Evolutionary conservation across 2,797 vertebrate species (phyloP).

Genomic region (Muraenolepis orangiensis): DNA sequence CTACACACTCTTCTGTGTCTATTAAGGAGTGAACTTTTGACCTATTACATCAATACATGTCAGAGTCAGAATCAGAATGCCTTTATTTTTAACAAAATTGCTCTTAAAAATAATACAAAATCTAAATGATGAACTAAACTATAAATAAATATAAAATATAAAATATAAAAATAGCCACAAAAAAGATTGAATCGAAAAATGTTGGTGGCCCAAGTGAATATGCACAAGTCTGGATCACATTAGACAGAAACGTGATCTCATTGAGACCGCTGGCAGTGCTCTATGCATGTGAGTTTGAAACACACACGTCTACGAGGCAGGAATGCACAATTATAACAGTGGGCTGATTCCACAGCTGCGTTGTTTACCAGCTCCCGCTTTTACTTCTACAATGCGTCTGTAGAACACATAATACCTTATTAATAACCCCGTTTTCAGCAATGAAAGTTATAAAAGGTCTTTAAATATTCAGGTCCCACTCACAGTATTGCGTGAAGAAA

Average conservation of each 20-base stretch:
- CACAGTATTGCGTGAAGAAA: constrained; percentile 25
- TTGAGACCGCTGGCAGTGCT: background rate
- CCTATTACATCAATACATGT: background rate
- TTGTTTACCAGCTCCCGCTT: constrained; percentile 3
- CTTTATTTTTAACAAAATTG: too few relatives aligned
- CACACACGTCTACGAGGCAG: constrained; percentile 47
- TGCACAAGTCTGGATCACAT: background rate
- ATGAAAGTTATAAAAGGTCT: background rate
- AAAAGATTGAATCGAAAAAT: too few relatives aligned
- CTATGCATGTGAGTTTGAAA: constrained; percentile 25
- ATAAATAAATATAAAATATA: too few relatives aligned
- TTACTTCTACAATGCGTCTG: background rate
- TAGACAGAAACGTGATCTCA: background rate
- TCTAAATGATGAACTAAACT: too few relatives aligned
- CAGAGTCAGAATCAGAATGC: too few relatives aligned
- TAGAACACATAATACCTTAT: background rate
- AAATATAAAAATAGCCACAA: too few relatives aligned
- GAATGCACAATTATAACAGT: constrained; percentile 63
- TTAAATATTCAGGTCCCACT: constrained; percentile 2
- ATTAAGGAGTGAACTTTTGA: background rate
- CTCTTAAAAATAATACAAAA: too few relatives aligned
- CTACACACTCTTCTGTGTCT: too few relatives aligned
- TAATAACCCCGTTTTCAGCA: background rate
- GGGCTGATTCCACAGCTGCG: constrained; percentile 59
- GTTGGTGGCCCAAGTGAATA: too few relatives aligned